Base-by-base conservation (phyloP, 1,140 invertebrate genomes). In the Anthonomus grandis region DNA sequence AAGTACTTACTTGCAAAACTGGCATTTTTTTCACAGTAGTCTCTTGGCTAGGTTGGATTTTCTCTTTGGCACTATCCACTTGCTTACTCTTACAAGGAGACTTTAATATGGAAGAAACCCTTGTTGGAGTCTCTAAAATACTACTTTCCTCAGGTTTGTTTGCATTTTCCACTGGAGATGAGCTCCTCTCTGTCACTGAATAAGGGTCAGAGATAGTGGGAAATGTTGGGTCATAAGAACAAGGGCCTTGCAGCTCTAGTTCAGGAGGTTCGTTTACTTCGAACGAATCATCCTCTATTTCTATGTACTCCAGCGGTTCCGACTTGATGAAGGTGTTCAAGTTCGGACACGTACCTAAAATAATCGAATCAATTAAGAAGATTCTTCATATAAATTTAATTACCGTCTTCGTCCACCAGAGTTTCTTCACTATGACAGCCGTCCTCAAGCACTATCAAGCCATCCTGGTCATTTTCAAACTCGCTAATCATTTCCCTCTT, bases 331-430 rank as follows among this genome's bases (percentile, higher is more conserved):
- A 38, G 4, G n/a, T 17, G 17, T 38, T 17, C n/a, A 38, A n/a
- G n/a, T 38, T 38, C 4, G 36, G 36, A n/a, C 36, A 38, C 17
- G 4, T 12, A 4, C 17, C 36, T 38, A 17, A 38, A 38, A 38
- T 4, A 38, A 38, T 13, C 4, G 4, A 6, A 38, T n/a, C 4
- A 6, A 38, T 4, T 5, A 4, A 5, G 4, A n/a, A 17, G 36
- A 17, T 38, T 13, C n/a, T 17, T 6, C 3, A 12, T 13, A 17
- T 57, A 55, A 50, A 54, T 47, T 44, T 70, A 31, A 72, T 87
- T 44, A 45, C 23, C 42, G 4, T 24, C 42, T 4, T 18, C 42
- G 22, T 6, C 22, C 4, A 19, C 42, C n/a, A n/a, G n/a, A n/a
- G n/a, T n/a, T n/a, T n/a, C n/a, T n/a, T n/a, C n/a, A n/a, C n/a